A percentile compares a stretch with the other conserved stretches of the same genome.
These are phyloP conservation scores for Drosophila oshimai DNA, from an alignment of 1,140 invertebrate genomes.

Conservation along the genomic window DNA sequence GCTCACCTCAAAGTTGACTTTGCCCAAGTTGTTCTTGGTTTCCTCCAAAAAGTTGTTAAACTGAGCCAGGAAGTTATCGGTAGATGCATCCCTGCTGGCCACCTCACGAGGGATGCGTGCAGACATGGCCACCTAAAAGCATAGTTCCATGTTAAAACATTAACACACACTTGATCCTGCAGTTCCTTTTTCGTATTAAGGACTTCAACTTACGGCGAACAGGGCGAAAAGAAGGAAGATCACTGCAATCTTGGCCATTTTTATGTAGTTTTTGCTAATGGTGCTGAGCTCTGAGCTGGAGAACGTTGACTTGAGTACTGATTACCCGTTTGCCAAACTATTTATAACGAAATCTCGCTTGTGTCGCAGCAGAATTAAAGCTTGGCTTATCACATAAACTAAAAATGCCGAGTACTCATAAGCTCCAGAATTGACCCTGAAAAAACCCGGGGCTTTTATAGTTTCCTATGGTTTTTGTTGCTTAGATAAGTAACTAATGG, in stretches of 20 bases:
- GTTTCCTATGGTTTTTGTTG: no score
- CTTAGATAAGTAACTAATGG: no score
- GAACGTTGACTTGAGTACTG: slow-evolving; percentile 44
- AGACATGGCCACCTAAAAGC: slow-evolving; percentile 36
- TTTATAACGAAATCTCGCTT: slow-evolving; percentile 37
- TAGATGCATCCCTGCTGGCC: no score
- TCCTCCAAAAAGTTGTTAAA: no score
- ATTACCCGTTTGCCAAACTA: not conserved
- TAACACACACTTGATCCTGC: not conserved
- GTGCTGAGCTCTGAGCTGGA: slow-evolving; percentile 29
- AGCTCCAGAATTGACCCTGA: not conserved
- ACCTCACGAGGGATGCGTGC: slow-evolving; percentile 29
- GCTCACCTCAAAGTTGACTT: no score
- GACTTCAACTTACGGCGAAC: slow-evolving; percentile 41
- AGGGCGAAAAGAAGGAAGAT: slow-evolving; percentile 51
- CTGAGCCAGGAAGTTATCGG: no score
- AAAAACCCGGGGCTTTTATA: no score
- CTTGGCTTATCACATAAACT: slow-evolving; percentile 15
- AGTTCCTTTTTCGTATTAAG: not conserved
- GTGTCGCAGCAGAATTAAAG: slow-evolving; percentile 26
- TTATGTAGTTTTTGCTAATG: not conserved
- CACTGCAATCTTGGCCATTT: slow-evolving; percentile 66
- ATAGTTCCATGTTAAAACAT: not conserved
- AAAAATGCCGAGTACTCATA: slow-evolving; percentile 3
- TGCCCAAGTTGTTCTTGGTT: no score